These are phyloP conservation scores for Biston stratarius DNA, from an alignment of 2,888 invertebrate genomes.

Conservation along the genomic window DNA sequence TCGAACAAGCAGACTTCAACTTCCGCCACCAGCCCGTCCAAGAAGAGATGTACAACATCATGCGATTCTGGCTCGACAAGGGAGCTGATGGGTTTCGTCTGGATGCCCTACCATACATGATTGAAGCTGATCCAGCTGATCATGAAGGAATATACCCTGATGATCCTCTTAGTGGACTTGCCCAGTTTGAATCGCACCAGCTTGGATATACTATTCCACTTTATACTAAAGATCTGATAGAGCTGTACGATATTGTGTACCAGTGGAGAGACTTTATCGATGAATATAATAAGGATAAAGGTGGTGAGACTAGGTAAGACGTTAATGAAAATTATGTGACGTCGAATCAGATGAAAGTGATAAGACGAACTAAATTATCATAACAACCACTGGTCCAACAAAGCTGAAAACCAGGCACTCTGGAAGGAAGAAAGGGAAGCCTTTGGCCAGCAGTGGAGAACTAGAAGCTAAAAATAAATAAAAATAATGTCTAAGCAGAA, in stretches of 20 bases:
- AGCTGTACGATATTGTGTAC: slow-evolving; percentile 84
- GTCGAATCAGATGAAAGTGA: no score
- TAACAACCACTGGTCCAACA: no score
- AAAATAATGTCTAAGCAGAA: no score
- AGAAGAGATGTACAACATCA: slow-evolving; percentile 85
- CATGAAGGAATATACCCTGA: slow-evolving; percentile 75
- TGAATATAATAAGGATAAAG: slow-evolving; percentile 69
- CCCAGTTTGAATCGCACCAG: slow-evolving; percentile 77
- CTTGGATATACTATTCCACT: slow-evolving; percentile 86
- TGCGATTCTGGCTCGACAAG: slow-evolving; percentile 90
- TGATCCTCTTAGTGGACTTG: slow-evolving; percentile 79
- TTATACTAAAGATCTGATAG: slow-evolving; percentile 87
- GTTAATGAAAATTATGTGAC: neutral
- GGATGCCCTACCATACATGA: slow-evolving; percentile 88
- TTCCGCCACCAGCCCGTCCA: slow-evolving; percentile 86
- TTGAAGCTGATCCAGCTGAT: slow-evolving; percentile 79
- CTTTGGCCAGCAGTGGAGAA: no score
- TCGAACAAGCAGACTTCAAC: slow-evolving; percentile 89
- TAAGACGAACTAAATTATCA: no score
- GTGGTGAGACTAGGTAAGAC: slow-evolving; percentile 77
- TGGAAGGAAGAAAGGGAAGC: no score
- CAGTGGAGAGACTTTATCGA: slow-evolving; percentile 87
- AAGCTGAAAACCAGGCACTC: no score
- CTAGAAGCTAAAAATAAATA: no score
- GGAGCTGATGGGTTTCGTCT: slow-evolving; percentile 93